Evolutionary conservation across 2,888 invertebrate species (phyloP).

Genomic region (Latheticus oryzae): DNA sequence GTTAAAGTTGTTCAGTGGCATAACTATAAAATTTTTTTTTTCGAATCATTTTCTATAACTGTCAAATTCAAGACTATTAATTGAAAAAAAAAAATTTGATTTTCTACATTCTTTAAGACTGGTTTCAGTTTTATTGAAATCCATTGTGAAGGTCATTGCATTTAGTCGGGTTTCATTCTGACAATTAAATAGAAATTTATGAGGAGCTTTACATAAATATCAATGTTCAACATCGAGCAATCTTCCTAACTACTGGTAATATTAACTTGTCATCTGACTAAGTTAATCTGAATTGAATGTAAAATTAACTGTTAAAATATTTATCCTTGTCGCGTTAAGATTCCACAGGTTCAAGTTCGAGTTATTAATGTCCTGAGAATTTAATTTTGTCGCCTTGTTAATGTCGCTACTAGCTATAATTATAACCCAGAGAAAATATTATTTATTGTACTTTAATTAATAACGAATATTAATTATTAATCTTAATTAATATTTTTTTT

Average conservation of each 20-base stretch:
- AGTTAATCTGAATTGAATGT: slow-evolving; percentile 58
- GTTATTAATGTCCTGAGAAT: slow-evolving; percentile 54
- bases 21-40: no score
- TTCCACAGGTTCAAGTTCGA: slow-evolving; percentile 52
- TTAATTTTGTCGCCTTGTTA: slow-evolving; percentile 54
- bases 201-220: slow-evolving; percentile 58
- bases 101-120: no score
- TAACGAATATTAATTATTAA: slow-evolving; percentile 32
- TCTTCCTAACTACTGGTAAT: slow-evolving; percentile 56
- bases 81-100: no score
- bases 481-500: slow-evolving; percentile 22
- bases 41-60: no score
- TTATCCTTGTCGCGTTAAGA: slow-evolving; percentile 59
- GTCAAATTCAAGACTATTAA: no score
- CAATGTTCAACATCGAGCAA: slow-evolving; percentile 54
- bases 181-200: slow-evolving; percentile 60
- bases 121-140: slow-evolving; percentile 31
- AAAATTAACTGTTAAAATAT: slow-evolving; percentile 61
- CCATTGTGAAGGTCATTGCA: slow-evolving; percentile 27
- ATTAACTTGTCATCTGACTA: slow-evolving; percentile 59
- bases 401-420: slow-evolving; percentile 50
- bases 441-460: slow-evolving; percentile 50
- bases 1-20: no score
- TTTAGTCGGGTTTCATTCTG: slow-evolving; percentile 45
- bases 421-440: slow-evolving; percentile 44